phyloP scores from a whole-genome alignment of 2,113 vertebrate species.

The Danionella cerebrum region DNA sequence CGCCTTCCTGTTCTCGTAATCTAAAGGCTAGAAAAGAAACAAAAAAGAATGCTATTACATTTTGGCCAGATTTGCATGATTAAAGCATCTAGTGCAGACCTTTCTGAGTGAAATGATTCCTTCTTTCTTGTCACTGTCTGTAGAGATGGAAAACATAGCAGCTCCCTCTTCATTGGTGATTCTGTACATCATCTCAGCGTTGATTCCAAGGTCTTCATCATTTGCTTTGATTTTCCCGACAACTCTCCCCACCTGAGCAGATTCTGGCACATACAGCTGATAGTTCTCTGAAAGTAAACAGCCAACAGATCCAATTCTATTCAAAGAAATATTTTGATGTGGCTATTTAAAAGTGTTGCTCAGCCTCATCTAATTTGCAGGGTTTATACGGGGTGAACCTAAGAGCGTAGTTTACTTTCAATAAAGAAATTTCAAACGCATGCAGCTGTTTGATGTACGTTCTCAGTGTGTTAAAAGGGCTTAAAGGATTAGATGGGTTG shows the following conservation, averaged over 20 bases:
- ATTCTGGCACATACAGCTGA: slow-evolving; percentile 92
- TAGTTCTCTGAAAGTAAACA: slow-evolving; percentile 78
- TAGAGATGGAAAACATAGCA: slow-evolving; percentile 82
- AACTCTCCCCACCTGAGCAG: slow-evolving; percentile 86
- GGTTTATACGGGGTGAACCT: not conserved
- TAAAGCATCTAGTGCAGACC: slow-evolving; percentile 56
- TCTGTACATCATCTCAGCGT: slow-evolving; percentile 91
- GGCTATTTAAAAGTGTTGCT: not conserved
- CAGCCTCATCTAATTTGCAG: not conserved
- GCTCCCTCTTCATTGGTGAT: slow-evolving; percentile 87
- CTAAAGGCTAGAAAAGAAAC: slow-evolving; percentile 72
- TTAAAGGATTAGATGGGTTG: not conserved
- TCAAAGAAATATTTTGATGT: not conserved
- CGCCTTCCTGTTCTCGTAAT: slow-evolving; percentile 93
- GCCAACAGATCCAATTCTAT: not conserved
- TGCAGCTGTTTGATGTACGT: not conserved
- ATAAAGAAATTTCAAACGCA: not conserved
- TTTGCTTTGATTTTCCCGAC: slow-evolving; percentile 96
- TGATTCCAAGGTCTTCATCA: slow-evolving; percentile 86
- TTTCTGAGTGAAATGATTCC: slow-evolving; percentile 88
- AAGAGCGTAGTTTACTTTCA: not conserved
- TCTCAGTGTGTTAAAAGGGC: not conserved
- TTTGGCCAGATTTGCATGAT: not conserved
- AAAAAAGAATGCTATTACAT: not conserved
- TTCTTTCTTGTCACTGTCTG: slow-evolving; percentile 87